These are phyloP conservation scores for Connochaetes taurinus DNA, from an alignment of 2,113 vertebrate genomes.

Conservation along the genomic window DNA sequence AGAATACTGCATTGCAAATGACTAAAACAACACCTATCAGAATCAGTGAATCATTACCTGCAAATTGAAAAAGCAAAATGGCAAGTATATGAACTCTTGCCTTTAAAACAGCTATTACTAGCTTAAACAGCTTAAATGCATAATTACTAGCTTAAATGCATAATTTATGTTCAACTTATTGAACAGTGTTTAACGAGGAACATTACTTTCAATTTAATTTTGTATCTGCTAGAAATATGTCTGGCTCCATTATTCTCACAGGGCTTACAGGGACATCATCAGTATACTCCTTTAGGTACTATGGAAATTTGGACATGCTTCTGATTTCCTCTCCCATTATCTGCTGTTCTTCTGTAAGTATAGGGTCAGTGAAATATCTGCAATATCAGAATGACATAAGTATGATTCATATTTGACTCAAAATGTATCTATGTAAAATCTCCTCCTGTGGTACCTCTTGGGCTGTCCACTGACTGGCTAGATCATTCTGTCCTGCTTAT, in stretches of 20 bases:
- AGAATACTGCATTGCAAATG: not conserved
- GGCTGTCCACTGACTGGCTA: not conserved
- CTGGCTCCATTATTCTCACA: not conserved
- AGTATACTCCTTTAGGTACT: not conserved
- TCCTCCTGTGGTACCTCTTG: not conserved
- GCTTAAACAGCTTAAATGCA: not conserved
- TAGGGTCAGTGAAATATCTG: not conserved
- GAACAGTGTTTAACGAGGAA: not conserved
- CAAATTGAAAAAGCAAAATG: not conserved
- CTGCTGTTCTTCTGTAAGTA: not conserved
- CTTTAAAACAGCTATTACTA: not conserved
- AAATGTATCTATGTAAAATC: not conserved
- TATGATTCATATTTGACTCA: not conserved
- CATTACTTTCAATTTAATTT: not conserved
- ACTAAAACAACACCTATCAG: not conserved
- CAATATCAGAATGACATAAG: not conserved
- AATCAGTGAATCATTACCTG: constrained; percentile 14
- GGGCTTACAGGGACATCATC: not conserved
- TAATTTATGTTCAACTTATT: not conserved
- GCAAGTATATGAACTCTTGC: not conserved
- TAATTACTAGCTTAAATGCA: not conserved
- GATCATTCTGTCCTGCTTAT: not conserved
- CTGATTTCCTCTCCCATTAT: not conserved
- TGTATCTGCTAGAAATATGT: not conserved
- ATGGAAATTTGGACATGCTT: not conserved